phyloP scores from a whole-genome alignment of 2,888 invertebrate species.

The Melikaiella ostensackeni region DNA sequence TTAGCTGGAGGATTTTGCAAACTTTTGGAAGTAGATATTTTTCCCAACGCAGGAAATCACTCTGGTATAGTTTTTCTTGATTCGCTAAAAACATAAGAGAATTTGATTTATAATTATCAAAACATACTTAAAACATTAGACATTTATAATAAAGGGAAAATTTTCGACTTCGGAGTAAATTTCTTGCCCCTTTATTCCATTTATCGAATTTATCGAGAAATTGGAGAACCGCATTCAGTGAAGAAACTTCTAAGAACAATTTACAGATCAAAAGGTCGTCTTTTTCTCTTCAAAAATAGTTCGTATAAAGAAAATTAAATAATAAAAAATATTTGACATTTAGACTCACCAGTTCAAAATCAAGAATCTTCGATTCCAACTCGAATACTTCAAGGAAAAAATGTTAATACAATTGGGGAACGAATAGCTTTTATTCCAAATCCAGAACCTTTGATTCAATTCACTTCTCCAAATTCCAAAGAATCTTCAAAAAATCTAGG shows the following conservation, averaged over 20 bases:
- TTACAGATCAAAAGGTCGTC: constrained; percentile 46
- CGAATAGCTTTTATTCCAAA: constrained; percentile 61
- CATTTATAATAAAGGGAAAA: background rate
- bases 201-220: constrained; percentile 77
- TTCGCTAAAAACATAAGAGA: too few species aligned
- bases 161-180: constrained; percentile 54
- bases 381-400: constrained; percentile 57
- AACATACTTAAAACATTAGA: background rate
- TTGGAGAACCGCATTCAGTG: constrained; percentile 79
- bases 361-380: constrained; percentile 27
- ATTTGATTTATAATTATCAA: too few species aligned
- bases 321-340: background rate
- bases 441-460: background rate
- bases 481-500: background rate
- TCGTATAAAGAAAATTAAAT: background rate
- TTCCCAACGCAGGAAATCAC: constrained; percentile 75
- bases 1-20: constrained; percentile 79
- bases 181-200: constrained; percentile 77
- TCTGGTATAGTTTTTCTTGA: constrained; percentile 71
- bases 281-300: background rate
- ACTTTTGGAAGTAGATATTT: constrained; percentile 79
- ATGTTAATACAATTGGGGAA: constrained; percentile 63
- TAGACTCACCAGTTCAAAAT: background rate
- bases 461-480: background rate
- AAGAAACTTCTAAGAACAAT: constrained; percentile 76